Evolutionary conservation across 2,113 vertebrate species (phyloP).

Genomic region (Tringa solitaria): DNA sequence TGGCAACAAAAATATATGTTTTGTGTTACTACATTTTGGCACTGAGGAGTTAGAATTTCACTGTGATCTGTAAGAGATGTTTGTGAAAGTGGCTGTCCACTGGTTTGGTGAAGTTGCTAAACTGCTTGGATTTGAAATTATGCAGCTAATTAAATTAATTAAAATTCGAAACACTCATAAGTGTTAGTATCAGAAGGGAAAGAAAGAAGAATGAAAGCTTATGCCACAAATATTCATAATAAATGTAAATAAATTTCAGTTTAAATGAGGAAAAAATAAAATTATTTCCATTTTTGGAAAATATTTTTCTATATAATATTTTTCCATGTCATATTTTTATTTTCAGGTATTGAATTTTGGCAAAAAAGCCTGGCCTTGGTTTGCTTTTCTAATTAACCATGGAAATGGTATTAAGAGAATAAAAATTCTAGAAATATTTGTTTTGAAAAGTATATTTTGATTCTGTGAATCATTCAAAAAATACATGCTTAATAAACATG

Average conservation of each 20-base stretch:
- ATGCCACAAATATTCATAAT: not conserved
- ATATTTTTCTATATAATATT: too few species aligned
- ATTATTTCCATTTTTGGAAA: not conserved
- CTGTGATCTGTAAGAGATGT: not conserved
- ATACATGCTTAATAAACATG: not conserved
- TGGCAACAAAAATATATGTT: not conserved
- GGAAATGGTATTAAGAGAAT: not conserved
- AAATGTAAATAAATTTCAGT: not conserved
- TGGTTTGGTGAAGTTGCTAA: not conserved
- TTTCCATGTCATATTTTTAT: not conserved
- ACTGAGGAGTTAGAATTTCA: not conserved
- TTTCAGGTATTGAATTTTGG: not conserved
- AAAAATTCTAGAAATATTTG: not conserved
- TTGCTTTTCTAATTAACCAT: not conserved
- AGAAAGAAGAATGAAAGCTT: not conserved
- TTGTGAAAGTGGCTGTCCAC: not conserved
- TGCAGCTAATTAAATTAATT: not conserved
- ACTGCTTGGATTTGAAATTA: not conserved
- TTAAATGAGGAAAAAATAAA: not conserved
- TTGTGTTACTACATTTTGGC: not conserved
- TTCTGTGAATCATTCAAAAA: not conserved
- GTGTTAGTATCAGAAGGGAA: not conserved
- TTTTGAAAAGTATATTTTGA: not conserved
- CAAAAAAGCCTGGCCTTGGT: rapidly evolving
- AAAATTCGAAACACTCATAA: not conserved